Conservation (phyloP, 2,888 invertebrate genomes). For the Balanococcus diminutus region DNA sequence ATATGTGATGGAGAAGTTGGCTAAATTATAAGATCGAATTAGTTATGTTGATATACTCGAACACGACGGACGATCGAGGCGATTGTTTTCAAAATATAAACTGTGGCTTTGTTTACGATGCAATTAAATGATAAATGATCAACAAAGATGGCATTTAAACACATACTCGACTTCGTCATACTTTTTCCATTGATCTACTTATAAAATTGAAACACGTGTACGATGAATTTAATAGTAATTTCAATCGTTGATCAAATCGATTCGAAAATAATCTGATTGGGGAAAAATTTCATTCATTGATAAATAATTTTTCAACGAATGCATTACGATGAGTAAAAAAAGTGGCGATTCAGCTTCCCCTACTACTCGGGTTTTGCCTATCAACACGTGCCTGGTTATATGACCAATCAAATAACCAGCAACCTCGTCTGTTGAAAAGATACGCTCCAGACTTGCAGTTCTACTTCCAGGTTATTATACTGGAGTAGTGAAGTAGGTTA, state of each 20-base stretch:
- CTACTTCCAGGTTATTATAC: constrained; percentile 10
- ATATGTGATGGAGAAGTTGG: neutral
- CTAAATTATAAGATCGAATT: neutral
- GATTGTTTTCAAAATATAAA: neutral
- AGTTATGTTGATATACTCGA: neutral
- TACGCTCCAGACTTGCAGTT: neutral
- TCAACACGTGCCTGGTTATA: neutral
- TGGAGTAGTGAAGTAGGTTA: constrained; percentile 12
- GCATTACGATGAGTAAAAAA: neutral
- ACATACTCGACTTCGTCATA: neutral
- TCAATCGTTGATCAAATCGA: neutral
- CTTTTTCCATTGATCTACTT: neutral
- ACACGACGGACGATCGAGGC: neutral
- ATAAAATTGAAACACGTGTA: neutral
- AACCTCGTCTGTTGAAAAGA: neutral
- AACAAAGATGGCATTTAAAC: no score
- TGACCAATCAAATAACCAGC: neutral
- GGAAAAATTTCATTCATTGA: neutral
- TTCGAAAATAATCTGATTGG: neutral
- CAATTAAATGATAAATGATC: neutral
- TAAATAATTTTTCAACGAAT: no score
- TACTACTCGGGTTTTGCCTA: neutral
- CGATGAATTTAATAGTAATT: neutral
- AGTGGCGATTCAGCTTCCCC: neutral
- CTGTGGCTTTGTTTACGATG: neutral